phyloP scores from a whole-genome alignment of 1,140 invertebrate genomes.

The Coenobita brevimanus region DNA sequence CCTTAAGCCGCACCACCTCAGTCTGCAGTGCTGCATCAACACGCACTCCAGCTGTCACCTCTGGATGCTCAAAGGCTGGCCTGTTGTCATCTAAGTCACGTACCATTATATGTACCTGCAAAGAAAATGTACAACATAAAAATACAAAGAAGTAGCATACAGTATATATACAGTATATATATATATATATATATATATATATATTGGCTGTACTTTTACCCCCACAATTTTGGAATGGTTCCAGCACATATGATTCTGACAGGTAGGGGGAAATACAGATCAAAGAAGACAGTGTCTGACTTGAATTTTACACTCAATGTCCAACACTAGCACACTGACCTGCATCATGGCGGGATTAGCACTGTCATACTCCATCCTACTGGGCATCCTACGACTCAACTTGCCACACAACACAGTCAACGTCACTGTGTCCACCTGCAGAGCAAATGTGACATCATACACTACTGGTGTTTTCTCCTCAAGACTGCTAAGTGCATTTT shows the following conservation, averaged over 20 bases:
- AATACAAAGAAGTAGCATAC: background rate
- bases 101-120: slow-evolving; percentile 62
- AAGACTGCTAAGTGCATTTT: background rate
- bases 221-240: too few relatives aligned
- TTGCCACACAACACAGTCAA: slow-evolving; percentile 64
- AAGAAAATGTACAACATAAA: background rate
- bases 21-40: slow-evolving; percentile 85
- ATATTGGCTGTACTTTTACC: too few relatives aligned
- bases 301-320: too few relatives aligned
- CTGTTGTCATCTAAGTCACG: slow-evolving; percentile 70
- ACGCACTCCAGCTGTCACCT: slow-evolving; percentile 77
- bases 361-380: slow-evolving; percentile 45
- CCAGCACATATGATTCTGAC: too few relatives aligned
- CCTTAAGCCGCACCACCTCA: slow-evolving; percentile 79
- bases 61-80: slow-evolving; percentile 50
- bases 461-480: background rate
- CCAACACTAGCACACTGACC: background rate
- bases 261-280: too few relatives aligned
- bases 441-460: background rate
- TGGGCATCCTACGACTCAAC: slow-evolving; percentile 49
- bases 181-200: too few relatives aligned
- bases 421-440: slow-evolving; percentile 41
- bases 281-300: too few relatives aligned
- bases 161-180: too few relatives aligned
- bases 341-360: slow-evolving; percentile 53